A percentile compares a stretch with the other conserved stretches of the same genome.
Conservation (phyloP, 2,113 vertebrate genomes). For the Arizona elegans region DNA sequence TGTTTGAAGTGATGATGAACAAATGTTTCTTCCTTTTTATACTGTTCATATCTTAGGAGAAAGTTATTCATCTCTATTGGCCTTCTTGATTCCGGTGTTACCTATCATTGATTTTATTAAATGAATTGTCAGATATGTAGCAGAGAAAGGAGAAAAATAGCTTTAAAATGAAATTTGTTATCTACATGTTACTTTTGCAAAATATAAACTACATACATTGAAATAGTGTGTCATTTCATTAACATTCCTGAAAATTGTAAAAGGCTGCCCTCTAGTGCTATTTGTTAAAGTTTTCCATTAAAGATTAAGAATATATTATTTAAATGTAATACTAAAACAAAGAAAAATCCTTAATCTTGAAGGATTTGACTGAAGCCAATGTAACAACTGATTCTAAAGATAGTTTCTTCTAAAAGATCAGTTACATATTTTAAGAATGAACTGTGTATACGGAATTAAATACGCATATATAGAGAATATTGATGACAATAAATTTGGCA, state of each 20-base stretch:
- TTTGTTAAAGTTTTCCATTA: not conserved
- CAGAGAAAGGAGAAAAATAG: not conserved
- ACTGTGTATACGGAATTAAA: not conserved
- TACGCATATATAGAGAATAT: not conserved
- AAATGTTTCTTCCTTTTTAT: not conserved
- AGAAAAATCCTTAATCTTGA: not conserved
- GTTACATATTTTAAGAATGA: not conserved
- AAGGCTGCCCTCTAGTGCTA: constrained; percentile 10
- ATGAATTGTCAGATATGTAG: not conserved
- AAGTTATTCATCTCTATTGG: not conserved
- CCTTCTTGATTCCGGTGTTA: not conserved
- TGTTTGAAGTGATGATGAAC: not conserved
- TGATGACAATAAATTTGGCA: not conserved
- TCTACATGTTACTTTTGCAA: not conserved
- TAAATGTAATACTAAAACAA: not conserved
- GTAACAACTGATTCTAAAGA: not conserved
- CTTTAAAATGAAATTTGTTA: not conserved
- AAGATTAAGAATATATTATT: not conserved
- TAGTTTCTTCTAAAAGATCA: not conserved
- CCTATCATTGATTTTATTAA: not conserved
- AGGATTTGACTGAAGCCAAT: not conserved
- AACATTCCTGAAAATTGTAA: not conserved
- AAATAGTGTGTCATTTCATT: not conserved
- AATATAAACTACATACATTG: not conserved
- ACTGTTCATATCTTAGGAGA: no score